phyloP scores from a whole-genome alignment of 2,888 invertebrate genomes.

The Chelonus formosanus region DNA sequence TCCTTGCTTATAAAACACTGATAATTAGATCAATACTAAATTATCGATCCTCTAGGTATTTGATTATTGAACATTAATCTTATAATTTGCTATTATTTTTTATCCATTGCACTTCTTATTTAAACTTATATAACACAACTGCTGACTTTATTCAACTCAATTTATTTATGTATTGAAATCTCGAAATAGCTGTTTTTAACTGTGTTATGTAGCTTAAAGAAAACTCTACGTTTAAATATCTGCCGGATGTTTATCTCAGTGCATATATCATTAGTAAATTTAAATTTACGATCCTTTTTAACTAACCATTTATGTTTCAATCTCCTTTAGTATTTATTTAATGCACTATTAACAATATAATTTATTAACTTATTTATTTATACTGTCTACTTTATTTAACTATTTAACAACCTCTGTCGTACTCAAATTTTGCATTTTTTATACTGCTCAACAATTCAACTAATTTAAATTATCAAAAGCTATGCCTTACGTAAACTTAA shows the following conservation, averaged over 20 bases:
- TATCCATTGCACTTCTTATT: background rate
- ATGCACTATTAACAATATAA: too few species aligned
- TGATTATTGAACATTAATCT: background rate
- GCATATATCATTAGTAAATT: constrained; percentile 64
- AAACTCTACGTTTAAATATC: constrained; percentile 60
- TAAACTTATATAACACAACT: background rate
- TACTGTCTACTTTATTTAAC: too few species aligned
- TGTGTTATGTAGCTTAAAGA: constrained; percentile 27
- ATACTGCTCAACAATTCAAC: too few species aligned
- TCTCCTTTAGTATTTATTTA: too few species aligned
- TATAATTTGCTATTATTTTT: background rate
- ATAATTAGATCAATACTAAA: background rate
- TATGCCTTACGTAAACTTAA: too few species aligned
- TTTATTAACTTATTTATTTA: too few species aligned
- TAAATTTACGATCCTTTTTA: constrained; percentile 54
- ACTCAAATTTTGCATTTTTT: too few species aligned
- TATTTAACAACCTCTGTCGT: too few species aligned
- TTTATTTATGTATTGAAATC: constrained; percentile 27
- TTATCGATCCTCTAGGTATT: too few species aligned
- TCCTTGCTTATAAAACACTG: background rate
- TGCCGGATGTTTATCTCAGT: constrained; percentile 60
- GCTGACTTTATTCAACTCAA: constrained; percentile 24
- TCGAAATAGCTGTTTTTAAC: constrained; percentile 27
- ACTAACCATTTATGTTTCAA: constrained; percentile 25
- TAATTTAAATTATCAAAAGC: too few species aligned